Evolutionary conservation across 2,888 invertebrate species (phyloP).

Genomic region (Pterobdella sp.): DNA sequence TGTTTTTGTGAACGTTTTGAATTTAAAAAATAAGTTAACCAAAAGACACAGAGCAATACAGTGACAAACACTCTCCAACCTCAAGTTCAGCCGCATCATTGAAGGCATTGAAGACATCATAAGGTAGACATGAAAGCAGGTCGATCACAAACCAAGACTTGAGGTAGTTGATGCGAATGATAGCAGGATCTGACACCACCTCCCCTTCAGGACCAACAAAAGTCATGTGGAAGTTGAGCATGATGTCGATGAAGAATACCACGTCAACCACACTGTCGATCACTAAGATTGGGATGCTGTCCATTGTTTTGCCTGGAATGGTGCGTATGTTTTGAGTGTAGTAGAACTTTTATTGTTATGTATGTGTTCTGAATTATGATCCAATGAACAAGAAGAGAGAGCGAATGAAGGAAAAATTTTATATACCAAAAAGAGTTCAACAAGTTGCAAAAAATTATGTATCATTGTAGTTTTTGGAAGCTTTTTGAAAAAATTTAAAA

Average conservation of each 20-base stretch:
- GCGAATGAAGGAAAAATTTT: too few relatives aligned
- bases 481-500: too few relatives aligned
- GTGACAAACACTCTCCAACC: neutral
- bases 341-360: too few relatives aligned
- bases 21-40: neutral
- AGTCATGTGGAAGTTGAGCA: conserved; percentile 98
- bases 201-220: conserved; percentile 78
- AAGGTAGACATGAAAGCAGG: conserved; percentile 93
- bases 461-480: too few relatives aligned
- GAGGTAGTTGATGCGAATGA: conserved; percentile 70
- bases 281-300: conserved; percentile 52
- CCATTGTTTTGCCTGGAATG: conserved; percentile 89
- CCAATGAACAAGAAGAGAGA: too few relatives aligned
- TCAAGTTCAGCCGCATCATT: conserved; percentile 36
- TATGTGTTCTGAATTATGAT: too few relatives aligned
- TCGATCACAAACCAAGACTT: conserved; percentile 99
- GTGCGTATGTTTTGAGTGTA: too few relatives aligned
- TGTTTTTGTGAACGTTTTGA: neutral
- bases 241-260: conserved; percentile 99
- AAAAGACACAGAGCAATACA: neutral
- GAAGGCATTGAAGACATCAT: conserved; percentile 99
- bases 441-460: too few relatives aligned
- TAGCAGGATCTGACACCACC: conserved; percentile 93
- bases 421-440: too few relatives aligned
- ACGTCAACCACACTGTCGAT: conserved; percentile 87